Evolutionary conservation across 2,888 invertebrate species (phyloP).

Genomic region (Neocrepidodera transversa): DNA sequence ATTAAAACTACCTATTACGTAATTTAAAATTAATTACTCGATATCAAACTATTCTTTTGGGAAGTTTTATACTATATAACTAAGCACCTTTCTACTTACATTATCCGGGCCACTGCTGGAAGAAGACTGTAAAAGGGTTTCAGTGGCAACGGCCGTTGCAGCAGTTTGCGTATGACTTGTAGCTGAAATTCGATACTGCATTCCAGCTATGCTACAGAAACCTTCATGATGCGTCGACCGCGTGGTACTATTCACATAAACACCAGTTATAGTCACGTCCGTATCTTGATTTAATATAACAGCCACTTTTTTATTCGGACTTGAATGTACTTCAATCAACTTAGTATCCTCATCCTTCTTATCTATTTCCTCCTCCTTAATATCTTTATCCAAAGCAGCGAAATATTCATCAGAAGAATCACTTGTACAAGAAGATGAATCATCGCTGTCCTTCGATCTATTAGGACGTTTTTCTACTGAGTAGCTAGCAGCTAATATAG

Average conservation of each 20-base stretch:
- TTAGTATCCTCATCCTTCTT: constrained; percentile 64
- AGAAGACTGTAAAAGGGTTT: constrained; percentile 60
- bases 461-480: constrained; percentile 68
- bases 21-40: too few relatives aligned
- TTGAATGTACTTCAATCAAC: constrained; percentile 56
- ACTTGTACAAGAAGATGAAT: constrained; percentile 57
- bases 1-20: too few relatives aligned
- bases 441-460: constrained; percentile 67
- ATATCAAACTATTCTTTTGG: too few relatives aligned
- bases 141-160: constrained; percentile 79
- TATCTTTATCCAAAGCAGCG: constrained; percentile 61
- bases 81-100: constrained; percentile 53
- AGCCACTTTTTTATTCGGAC: constrained; percentile 69
- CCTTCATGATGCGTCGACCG: constrained; percentile 80
- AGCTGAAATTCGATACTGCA: constrained; percentile 88
- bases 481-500: constrained; percentile 88
- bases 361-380: constrained; percentile 55
- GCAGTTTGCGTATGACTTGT: constrained; percentile 87
- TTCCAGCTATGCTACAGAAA: constrained; percentile 82
- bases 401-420: constrained; percentile 64
- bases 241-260: constrained; percentile 79
- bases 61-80: too few relatives aligned
- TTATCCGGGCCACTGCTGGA: constrained; percentile 55
- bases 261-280: constrained; percentile 87
- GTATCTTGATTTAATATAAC: constrained; percentile 86